Base-by-base conservation (phyloP, 2,113 vertebrate genomes). In the Mobula hypostoma region DNA sequence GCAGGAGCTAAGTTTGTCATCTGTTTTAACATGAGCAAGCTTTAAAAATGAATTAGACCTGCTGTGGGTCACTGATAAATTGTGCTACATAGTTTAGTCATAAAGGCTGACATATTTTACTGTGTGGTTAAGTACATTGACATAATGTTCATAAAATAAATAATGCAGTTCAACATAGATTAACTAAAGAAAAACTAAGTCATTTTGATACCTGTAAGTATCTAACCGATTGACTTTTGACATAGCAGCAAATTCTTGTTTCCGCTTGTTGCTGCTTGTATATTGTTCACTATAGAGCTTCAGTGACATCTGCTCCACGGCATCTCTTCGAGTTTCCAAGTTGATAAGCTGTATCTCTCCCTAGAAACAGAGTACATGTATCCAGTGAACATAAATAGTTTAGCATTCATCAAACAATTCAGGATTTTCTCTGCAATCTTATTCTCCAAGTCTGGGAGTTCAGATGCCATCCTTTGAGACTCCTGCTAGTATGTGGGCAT, bases 261-360 rank as follows among this genome's bases (percentile, higher is more conserved):
- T 97, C 96, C 97, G 96, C 95, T 96, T 97, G 97, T 97, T 96
- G 94, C 97, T 94, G 5, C 96, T 96, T 85, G 96, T 96, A 95
- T 98, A 98, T 94, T 98, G 97, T 94, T 98, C 97, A 90, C 97
- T 97, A 95, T 97, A 98, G 94, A 99, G 97, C 96, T 97, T 98
- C 95, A 98, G 95, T 90, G 97, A 98, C 98, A 99, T 98, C 97
- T 98, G 98, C 95, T 98, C 98, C 95, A 99, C 97, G 94, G 97
- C 97, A 63, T 97, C 98, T 96, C 97, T 97, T 96, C 98, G 98
- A 94, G 97, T 97, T 96, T 99, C 98, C 95, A 96, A 95, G 95
- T 97, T 97, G 96, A 97, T 96, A 94, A 97, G 97, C 94, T 96
- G 96, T 96, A 97, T 97, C 95, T 98, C 98, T 82, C 95, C 96